These are phyloP conservation scores for Fragum sueziense DNA, from an alignment of 2,888 invertebrate genomes.

Conservation along the genomic window DNA sequence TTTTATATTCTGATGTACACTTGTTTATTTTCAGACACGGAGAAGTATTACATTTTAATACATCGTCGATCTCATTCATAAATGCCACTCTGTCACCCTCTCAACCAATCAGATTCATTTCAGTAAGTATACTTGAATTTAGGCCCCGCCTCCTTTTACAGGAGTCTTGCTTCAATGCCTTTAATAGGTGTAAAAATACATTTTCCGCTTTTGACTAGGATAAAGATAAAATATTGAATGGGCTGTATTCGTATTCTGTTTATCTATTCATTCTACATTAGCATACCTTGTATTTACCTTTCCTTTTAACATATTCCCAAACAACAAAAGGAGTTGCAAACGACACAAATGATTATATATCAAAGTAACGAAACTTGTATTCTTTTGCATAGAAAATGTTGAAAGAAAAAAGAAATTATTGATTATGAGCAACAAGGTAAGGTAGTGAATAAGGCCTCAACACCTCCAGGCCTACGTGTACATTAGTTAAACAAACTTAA, in stretches of 20 bases:
- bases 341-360: too few relatives aligned
- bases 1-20: constrained; percentile 12
- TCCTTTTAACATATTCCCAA: not conserved
- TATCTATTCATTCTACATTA: constrained; percentile 9
- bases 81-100: not conserved
- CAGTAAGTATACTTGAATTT: not conserved
- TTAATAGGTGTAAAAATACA: constrained; percentile 28
- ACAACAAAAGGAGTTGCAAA: not conserved
- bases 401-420: too few relatives aligned
- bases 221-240: constrained; percentile 21
- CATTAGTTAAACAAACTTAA: too few relatives aligned
- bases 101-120: not conserved
- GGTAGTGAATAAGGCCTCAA: too few relatives aligned
- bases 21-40: constrained; percentile 7
- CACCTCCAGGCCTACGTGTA: too few relatives aligned
- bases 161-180: constrained; percentile 14
- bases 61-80: constrained; percentile 13
- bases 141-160: constrained; percentile 6
- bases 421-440: too few relatives aligned
- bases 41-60: constrained; percentile 17
- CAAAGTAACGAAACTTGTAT: too few relatives aligned
- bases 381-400: too few relatives aligned
- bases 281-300: constrained; percentile 3
- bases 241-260: constrained; percentile 8
- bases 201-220: constrained; percentile 19